phyloP scores from a whole-genome alignment of 2,797 vertebrate species.

The Pseudopleuronectes americanus region DNA sequence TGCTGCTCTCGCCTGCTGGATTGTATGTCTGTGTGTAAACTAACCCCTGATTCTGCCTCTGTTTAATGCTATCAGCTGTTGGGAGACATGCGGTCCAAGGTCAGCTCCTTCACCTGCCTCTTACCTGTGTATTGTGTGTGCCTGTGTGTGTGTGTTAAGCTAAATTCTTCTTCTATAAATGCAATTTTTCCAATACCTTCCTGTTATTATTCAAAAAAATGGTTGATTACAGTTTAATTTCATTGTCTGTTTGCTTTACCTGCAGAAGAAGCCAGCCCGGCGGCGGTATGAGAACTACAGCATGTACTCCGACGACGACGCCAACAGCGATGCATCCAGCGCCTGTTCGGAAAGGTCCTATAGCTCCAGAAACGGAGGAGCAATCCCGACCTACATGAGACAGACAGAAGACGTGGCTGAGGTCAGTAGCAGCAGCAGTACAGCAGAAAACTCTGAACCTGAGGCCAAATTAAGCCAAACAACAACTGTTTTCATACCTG shows the following conservation, averaged over 20 bases:
- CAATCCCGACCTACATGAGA: slow-evolving; percentile 95
- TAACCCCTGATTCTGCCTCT: slow-evolving; percentile 78
- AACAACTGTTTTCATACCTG: too few species aligned
- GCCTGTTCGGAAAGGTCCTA: slow-evolving; percentile 96
- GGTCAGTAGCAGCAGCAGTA: slow-evolving; percentile 39
- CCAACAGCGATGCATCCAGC: slow-evolving; percentile 97
- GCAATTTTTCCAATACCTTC: slow-evolving; percentile 17
- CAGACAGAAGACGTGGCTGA: slow-evolving; percentile 98
- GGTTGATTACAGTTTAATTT: slow-evolving; percentile 16
- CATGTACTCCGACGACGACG: slow-evolving; percentile 97
- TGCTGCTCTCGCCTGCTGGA: slow-evolving; percentile 36
- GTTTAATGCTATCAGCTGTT: slow-evolving; percentile 97
- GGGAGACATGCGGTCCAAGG: slow-evolving; percentile 99
- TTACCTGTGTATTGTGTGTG: slow-evolving; percentile 49
- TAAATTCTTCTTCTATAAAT: slow-evolving; percentile 16
- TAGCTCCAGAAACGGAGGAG: slow-evolving; percentile 94
- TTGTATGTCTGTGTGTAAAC: slow-evolving; percentile 58
- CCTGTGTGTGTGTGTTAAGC: slow-evolving; percentile 12
- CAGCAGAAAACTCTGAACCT: too few species aligned
- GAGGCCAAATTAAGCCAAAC: too few species aligned
- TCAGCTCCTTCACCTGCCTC: slow-evolving; percentile 79
- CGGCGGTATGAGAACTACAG: slow-evolving; percentile 93
- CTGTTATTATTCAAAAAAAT: neutral
- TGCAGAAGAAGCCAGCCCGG: slow-evolving; percentile 93
- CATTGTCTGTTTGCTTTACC: neutral